These are phyloP conservation scores for Tragelaphus imberbis DNA, from an alignment of 2,113 vertebrate species.

Conservation along the genomic window DNA sequence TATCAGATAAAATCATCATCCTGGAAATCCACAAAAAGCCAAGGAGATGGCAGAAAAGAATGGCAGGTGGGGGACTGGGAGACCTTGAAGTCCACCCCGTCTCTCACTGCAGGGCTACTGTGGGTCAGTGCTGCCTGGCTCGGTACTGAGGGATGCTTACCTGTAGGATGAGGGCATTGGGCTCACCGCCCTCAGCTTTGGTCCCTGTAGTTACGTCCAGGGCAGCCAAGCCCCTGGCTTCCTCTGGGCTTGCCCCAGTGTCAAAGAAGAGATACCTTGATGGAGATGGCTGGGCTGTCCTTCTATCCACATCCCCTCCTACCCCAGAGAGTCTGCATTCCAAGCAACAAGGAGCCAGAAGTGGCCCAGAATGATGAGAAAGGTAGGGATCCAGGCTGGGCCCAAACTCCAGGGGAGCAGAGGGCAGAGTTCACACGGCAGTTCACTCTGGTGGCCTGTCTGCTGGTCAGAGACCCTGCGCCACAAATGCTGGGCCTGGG, in stretches of 20 bases:
- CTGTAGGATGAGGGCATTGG: background rate
- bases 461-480: background rate
- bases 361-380: background rate
- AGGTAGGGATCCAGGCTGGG: no score
- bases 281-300: no score
- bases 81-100: background rate
- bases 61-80: no score
- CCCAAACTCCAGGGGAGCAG: background rate
- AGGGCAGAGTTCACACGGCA: background rate
- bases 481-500: background rate
- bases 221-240: background rate
- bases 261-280: background rate
- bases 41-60: background rate
- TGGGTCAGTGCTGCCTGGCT: background rate
- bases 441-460: background rate
- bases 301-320: background rate
- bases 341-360: background rate
- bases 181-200: background rate
- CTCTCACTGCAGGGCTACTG: rapidly evolving
- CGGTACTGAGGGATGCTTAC: background rate
- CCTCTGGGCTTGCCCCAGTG: background rate
- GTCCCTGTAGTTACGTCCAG: background rate
- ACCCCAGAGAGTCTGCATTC: background rate
- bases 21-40: background rate
- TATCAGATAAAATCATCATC: background rate